Evolutionary conservation across 2,888 invertebrate species (phyloP), one percentile per base, ranked within the genome.

Genomic region (Drosophila colorata): DNA sequence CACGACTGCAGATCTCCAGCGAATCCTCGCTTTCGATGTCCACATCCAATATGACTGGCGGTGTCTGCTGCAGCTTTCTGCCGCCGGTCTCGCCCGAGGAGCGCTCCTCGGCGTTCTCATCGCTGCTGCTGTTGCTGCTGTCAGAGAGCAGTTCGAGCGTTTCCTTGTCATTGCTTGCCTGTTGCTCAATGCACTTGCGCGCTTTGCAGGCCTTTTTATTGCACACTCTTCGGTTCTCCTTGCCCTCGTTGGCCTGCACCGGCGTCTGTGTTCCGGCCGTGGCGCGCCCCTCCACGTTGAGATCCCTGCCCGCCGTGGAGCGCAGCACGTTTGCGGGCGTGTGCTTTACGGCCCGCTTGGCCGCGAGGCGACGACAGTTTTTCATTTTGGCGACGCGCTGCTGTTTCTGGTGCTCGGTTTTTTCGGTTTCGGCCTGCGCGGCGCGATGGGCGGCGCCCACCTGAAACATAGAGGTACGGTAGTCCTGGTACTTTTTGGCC

Each of bases 401-500:
- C 38, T 73, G 57, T 13, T 74, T 68, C 4, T 66, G 48, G n/a
- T 53, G 43, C 7, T 71, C 69, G 9, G 35, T 44, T 2, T 57
- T 69, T 23, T 80, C 74, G 8, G 80, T 91, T 64, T 91, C 91
- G 2, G 31, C 44, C 31, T 71, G 64, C 0, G 91, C 91, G 0
- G 91, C 91, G 1, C 78, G 73, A 46, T 91, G 91, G 48, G 91
- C 91, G 33, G 82, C 80, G 2, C 91, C 91, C 20, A 91, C 74
- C 63, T 91, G 87, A 66, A 90, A 91, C 56, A 91, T 69, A 13
- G 91, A 76, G 1, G 80, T 69, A 11, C 88, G 82, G 76, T 88
- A 91, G 69, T 91, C 87, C 2, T 87, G 79, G 55, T 93, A 93
- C 61, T 92, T 91, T 72, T 93, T 92, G 69, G 71, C 81, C 67